Evolutionary conservation across 2,113 vertebrate species (phyloP).

Genomic region (Xenopus borealis): DNA sequence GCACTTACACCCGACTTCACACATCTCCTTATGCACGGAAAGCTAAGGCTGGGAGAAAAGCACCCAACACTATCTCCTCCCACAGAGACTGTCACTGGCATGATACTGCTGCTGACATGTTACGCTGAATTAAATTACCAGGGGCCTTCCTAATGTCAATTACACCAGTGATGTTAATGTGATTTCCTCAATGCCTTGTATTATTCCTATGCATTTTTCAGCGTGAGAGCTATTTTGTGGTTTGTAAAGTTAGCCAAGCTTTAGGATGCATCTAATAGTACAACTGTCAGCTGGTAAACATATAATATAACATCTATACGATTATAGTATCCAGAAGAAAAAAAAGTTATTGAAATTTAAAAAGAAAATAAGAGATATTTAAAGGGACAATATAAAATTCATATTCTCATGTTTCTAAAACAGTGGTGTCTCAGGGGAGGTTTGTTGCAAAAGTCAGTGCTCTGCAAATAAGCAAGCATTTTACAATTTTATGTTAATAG

Average conservation of each 20-base stretch:
- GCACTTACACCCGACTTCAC: constrained; percentile 48
- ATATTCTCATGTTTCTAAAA: too few species aligned
- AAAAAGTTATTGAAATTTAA: too few species aligned
- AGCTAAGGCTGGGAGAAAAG: constrained; percentile 34
- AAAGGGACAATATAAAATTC: too few species aligned
- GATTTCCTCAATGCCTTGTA: not conserved
- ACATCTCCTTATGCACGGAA: constrained; percentile 43
- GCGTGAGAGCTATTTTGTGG: not conserved
- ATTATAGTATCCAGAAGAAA: too few species aligned
- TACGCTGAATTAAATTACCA: constrained; percentile 43
- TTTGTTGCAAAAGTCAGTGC: too few species aligned
- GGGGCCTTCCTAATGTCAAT: constrained; percentile 23
- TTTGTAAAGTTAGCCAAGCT: not conserved
- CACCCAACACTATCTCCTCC: constrained; percentile 59
- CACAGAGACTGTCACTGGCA: constrained; percentile 45
- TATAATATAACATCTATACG: too few species aligned
- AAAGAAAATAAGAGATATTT: too few species aligned
- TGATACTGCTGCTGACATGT: constrained; percentile 17
- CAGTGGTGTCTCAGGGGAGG: too few species aligned
- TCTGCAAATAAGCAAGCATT: too few species aligned
- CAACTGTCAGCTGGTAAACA: not conserved
- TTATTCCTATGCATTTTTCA: not conserved
- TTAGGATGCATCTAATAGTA: not conserved
- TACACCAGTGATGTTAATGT: not conserved
- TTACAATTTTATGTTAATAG: too few species aligned